Evolutionary conservation across 30 jellyfish, hydroid and myxozoan species (phyloP).

Genomic region (Aurelia sp.): DNA sequence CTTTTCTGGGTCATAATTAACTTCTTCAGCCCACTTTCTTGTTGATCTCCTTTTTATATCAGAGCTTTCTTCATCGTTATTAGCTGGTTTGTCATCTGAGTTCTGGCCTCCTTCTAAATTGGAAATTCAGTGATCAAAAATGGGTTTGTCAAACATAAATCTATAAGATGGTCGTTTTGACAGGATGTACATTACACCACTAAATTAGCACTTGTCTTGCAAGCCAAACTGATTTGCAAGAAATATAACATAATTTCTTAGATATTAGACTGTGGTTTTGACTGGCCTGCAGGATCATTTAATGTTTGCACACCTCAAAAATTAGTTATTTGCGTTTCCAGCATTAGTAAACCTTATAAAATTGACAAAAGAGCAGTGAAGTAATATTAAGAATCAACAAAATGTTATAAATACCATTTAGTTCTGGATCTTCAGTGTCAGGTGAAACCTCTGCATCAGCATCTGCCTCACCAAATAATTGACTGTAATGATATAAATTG

Average conservation of each 20-base stretch:
- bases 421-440: slow-evolving; percentile 98
- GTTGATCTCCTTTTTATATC: slow-evolving; percentile 91
- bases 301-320: too few species aligned
- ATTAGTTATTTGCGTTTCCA: too few species aligned
- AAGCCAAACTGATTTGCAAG: too few species aligned
- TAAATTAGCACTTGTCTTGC: too few species aligned
- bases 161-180: too few species aligned
- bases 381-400: background rate
- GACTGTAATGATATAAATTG: slow-evolving; percentile 37
- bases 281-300: too few species aligned
- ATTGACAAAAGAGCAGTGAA: too few species aligned
- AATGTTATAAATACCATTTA: slow-evolving; percentile 37
- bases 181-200: too few species aligned
- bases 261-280: too few species aligned
- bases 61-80: slow-evolving; percentile 22
- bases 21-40: slow-evolving; percentile 95
- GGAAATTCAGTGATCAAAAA: background rate
- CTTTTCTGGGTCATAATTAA: slow-evolving; percentile 77
- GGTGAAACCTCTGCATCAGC: slow-evolving; percentile 99
- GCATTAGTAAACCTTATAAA: too few species aligned
- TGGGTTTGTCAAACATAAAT: too few species aligned
- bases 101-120: slow-evolving; percentile 14
- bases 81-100: slow-evolving; percentile 41
- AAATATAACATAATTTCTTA: too few species aligned
- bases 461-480: slow-evolving; percentile 95